Evolutionary conservation across 2,113 vertebrate species (phyloP).

Genomic region (Rhipidura dahli): DNA sequence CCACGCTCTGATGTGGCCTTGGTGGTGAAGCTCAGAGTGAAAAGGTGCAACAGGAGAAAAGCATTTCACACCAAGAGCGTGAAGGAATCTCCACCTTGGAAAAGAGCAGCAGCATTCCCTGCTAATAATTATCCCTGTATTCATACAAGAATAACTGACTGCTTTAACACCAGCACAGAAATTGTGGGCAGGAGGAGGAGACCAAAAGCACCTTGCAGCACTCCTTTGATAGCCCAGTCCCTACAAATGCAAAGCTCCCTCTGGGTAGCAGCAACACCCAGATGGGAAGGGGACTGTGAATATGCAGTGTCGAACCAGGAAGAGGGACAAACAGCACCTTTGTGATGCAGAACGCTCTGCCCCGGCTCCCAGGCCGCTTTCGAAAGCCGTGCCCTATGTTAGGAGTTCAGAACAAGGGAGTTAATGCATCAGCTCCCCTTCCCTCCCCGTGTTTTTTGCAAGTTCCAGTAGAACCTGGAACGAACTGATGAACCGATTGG

Average conservation of each 20-base stretch:
- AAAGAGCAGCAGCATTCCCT: not conserved
- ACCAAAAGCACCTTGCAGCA: not conserved
- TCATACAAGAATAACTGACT: not conserved
- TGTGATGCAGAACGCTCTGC: slow-evolving; percentile 20
- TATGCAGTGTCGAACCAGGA: slow-evolving; percentile 21
- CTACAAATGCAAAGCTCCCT: slow-evolving; percentile 29
- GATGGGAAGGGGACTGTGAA: slow-evolving; percentile 20
- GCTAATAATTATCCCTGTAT: not conserved
- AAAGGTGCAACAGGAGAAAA: not conserved
- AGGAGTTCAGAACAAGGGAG: slow-evolving; percentile 14
- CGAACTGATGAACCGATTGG: not conserved
- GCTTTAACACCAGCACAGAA: not conserved
- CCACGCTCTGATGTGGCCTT: not conserved
- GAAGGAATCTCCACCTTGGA: not conserved
- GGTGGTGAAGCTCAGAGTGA: not conserved
- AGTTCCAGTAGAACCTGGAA: not conserved
- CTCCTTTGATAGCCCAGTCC: slow-evolving; percentile 13
- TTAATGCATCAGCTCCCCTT: not conserved
- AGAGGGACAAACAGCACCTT: slow-evolving; percentile 1
- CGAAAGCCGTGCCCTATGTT: slow-evolving; percentile 35
- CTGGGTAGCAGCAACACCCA: not conserved
- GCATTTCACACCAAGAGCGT: not conserved
- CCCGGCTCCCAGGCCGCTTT: not conserved
- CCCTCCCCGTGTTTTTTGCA: not conserved
- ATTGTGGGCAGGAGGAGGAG: not conserved